Percentiles rank a stretch among this genome's conserved stretches.
Conservation (phyloP, 2,113 vertebrate species). For the Takifugu bimaculatus region DNA sequence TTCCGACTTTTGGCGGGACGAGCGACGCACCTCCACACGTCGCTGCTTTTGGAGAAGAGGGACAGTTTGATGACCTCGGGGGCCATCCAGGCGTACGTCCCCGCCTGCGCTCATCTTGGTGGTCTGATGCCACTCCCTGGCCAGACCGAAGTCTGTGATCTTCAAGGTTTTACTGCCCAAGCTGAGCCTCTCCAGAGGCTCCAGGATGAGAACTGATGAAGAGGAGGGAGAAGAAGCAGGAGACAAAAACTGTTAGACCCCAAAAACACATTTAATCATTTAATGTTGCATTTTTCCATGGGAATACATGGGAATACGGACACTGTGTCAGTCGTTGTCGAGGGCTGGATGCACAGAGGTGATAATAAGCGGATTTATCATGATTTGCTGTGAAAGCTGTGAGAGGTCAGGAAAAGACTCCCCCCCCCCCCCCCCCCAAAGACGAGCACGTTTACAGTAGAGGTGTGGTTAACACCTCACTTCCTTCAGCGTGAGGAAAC, state of each 20-base stretch:
- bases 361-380: too few relatives aligned
- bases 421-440: background rate
- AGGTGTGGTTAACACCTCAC: slow-evolving; percentile 31
- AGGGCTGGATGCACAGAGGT: too few relatives aligned
- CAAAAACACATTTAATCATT: too few relatives aligned
- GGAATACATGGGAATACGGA: too few relatives aligned
- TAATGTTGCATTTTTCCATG: too few relatives aligned
- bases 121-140: slow-evolving; percentile 93
- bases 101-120: slow-evolving; percentile 95
- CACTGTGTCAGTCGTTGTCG: too few relatives aligned
- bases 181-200: slow-evolving; percentile 80
- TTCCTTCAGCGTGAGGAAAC: background rate
- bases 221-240: slow-evolving; percentile 1
- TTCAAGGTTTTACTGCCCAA: slow-evolving; percentile 84
- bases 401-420: too few relatives aligned
- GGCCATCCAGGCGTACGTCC: slow-evolving; percentile 98
- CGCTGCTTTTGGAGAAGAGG: slow-evolving; percentile 91
- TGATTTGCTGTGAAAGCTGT: too few relatives aligned
- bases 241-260: background rate
- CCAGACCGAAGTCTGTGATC: slow-evolving; percentile 95
- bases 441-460: slow-evolving; percentile 6
- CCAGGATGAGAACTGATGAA: slow-evolving; percentile 83
- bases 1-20: too few relatives aligned
- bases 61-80: slow-evolving; percentile 90
- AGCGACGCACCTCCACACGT: slow-evolving; percentile 83